Evolutionary conservation across 2,113 vertebrate species (phyloP), one percentile per base, ranked within the genome.

Genomic region (Procavia capensis): DNA sequence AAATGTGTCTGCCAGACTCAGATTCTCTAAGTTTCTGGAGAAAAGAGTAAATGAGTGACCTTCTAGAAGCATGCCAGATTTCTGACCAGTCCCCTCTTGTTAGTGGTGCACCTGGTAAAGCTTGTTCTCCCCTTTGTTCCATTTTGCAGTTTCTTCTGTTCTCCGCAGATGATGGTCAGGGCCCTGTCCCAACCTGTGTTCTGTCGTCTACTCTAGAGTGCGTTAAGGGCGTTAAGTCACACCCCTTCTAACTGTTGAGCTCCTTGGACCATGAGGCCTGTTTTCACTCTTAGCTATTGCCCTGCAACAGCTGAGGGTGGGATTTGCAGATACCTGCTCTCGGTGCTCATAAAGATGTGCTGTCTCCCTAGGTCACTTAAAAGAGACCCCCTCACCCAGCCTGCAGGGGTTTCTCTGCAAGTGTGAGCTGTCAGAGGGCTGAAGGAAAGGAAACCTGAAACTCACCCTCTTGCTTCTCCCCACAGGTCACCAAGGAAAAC

Each of bases 401-500:
- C 25, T 31, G 34, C 20, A 1, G 0, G n/a, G 7, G 34, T 50
- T 89, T 70, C 57, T 31, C 2, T 17, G 16, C 6, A n/a, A n/a
- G 20, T 34, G 2, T 11, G 0, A 9, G 34, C 74, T 6, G 0
- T 22, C 19, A 2, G 45, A 31, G 34, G 22, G 34, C 0, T 0
- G 57, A 13, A 50, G 86, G 6, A 2, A 11, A 54, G 34, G 59
- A 19, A 29, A 45, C 9, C 74, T 95, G 84, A 86, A 41, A 20
- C 34, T 10, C 31, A 3, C 31, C 29, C 22, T 86, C 59, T 80
- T n/a, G 6, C 66, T 82, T 93, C 72, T 34, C 50, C 84, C 54
- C 24, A 61, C 97, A 99, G 99, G 98, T 99, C 95, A 99, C 99
- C 24, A 99, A 98, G 95, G 99, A 99, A 80, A 99, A 99, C 98